Evolutionary conservation across 2,888 invertebrate species (phyloP).

Genomic region (Blastobasis lacticolella): DNA sequence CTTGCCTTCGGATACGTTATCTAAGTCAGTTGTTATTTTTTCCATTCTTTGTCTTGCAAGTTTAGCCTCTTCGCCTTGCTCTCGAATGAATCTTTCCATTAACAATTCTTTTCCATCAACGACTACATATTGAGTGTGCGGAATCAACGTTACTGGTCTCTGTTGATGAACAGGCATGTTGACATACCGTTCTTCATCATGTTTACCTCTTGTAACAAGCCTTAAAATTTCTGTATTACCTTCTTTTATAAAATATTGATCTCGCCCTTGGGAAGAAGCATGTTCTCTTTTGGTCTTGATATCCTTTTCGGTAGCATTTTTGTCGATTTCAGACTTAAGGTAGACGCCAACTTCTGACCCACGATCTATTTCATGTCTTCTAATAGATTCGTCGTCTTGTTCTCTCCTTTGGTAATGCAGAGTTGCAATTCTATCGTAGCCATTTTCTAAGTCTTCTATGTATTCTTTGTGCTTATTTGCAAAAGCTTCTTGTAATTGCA

Average conservation of each 20-base stretch:
- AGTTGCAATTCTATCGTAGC: constrained; percentile 68
- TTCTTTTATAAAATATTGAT: constrained; percentile 86
- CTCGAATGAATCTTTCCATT: constrained; percentile 88
- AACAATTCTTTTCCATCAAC: constrained; percentile 88
- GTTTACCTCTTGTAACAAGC: constrained; percentile 82
- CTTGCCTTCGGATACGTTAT: constrained; percentile 65
- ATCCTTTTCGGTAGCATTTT: constrained; percentile 42
- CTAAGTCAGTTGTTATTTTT: constrained; percentile 57
- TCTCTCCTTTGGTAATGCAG: constrained; percentile 66
- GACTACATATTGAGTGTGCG: constrained; percentile 76
- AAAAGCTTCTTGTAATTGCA: constrained; percentile 65
- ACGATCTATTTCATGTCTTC: constrained; percentile 84
- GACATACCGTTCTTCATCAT: constrained; percentile 77
- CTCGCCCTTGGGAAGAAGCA: constrained; percentile 67
- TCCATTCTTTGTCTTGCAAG: constrained; percentile 70
- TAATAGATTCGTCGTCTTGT: constrained; percentile 81
- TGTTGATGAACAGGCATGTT: constrained; percentile 70
- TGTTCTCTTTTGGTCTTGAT: constrained; percentile 43
- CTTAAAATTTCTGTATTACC: constrained; percentile 89
- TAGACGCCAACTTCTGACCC: constrained; percentile 79
- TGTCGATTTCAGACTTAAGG: constrained; percentile 52
- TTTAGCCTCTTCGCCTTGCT: constrained; percentile 80
- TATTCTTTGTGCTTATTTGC: constrained; percentile 72
- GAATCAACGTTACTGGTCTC: constrained; percentile 70
- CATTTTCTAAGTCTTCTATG: constrained; percentile 75